These are phyloP conservation scores for Coremacera marginata DNA, from an alignment of 2,888 invertebrate genomes.

Conservation along the genomic window DNA sequence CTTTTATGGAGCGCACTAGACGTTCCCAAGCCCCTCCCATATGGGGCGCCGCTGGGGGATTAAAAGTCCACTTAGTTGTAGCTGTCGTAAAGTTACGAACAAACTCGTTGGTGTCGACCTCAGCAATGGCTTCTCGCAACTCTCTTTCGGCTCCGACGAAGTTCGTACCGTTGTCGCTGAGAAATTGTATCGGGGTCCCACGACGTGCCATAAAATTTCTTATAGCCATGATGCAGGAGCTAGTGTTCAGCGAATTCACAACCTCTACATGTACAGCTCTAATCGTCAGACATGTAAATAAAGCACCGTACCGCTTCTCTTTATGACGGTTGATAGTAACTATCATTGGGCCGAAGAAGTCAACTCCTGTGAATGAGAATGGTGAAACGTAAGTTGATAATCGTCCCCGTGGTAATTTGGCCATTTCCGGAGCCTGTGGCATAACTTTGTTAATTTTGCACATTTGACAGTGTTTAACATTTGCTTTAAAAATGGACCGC, in stretches of 20 bases:
- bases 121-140: slow-evolving; percentile 37
- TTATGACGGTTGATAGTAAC: too few relatives aligned
- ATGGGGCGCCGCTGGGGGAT: slow-evolving; percentile 48
- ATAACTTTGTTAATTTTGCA: too few relatives aligned
- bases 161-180: slow-evolving; percentile 49
- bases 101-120: slow-evolving; percentile 37
- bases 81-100: slow-evolving; percentile 35
- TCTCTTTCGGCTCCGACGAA: slow-evolving; percentile 45
- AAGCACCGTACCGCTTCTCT: slow-evolving; percentile 31
- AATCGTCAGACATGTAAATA: slow-evolving; percentile 48
- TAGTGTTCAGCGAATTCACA: slow-evolving; percentile 38
- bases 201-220: slow-evolving; percentile 32
- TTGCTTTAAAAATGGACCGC: too few relatives aligned
- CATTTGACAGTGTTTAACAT: too few relatives aligned
- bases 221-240: slow-evolving; percentile 44
- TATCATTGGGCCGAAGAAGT: too few relatives aligned
- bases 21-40: slow-evolving; percentile 47
- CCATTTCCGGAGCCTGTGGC: too few relatives aligned
- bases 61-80: slow-evolving; percentile 48
- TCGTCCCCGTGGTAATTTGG: too few relatives aligned
- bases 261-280: too few relatives aligned
- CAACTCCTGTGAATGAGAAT: too few relatives aligned
- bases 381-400: too few relatives aligned
- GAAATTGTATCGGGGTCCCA: slow-evolving; percentile 40
- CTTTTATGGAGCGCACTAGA: slow-evolving; percentile 43